phyloP scores from a whole-genome alignment of 1,140 invertebrate species.

The Dendrolimus kikuchii region DNA sequence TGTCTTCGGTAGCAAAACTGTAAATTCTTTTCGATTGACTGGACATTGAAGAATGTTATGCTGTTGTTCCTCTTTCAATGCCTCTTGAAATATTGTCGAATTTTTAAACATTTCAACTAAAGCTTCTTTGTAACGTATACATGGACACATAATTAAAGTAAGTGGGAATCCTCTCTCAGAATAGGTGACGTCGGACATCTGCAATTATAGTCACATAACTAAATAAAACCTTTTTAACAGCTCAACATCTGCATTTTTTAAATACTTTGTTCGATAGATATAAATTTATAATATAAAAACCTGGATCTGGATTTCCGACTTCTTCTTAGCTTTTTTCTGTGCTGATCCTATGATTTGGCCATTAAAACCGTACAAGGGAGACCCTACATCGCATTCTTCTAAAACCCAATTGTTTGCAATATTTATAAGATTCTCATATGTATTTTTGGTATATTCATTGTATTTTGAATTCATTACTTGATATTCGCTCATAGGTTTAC shows the following conservation, averaged over 20 bases:
- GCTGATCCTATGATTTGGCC: slow-evolving; percentile 39
- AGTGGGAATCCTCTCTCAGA: slow-evolving; percentile 53
- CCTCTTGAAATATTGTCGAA: slow-evolving; percentile 30
- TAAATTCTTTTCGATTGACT: slow-evolving; percentile 40
- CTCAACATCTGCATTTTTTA: too few species aligned
- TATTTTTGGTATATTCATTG: slow-evolving; percentile 47
- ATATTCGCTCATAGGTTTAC: slow-evolving; percentile 43
- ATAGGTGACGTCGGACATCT: slow-evolving; percentile 37
- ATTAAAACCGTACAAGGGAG: slow-evolving; percentile 41
- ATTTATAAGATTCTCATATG: slow-evolving; percentile 46
- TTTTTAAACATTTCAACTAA: slow-evolving; percentile 42
- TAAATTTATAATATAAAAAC: slow-evolving; percentile 14
- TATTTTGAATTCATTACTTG: slow-evolving; percentile 45
- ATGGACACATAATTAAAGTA: slow-evolving; percentile 48
- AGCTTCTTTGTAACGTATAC: slow-evolving; percentile 41
- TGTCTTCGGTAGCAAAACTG: slow-evolving; percentile 46
- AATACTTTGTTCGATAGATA: too few species aligned
- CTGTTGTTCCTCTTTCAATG: slow-evolving; percentile 39
- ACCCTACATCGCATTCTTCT: slow-evolving; percentile 41
- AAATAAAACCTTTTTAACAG: too few species aligned
- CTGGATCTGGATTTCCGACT: slow-evolving; percentile 49
- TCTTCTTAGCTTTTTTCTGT: slow-evolving; percentile 52
- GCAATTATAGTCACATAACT: slow-evolving; percentile 8
- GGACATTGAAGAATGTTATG: slow-evolving; percentile 40
- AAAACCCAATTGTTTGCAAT: slow-evolving; percentile 59